phyloP scores from a whole-genome alignment of 1,140 invertebrate genomes.

The Drosophila pseudoananassae region DNA sequence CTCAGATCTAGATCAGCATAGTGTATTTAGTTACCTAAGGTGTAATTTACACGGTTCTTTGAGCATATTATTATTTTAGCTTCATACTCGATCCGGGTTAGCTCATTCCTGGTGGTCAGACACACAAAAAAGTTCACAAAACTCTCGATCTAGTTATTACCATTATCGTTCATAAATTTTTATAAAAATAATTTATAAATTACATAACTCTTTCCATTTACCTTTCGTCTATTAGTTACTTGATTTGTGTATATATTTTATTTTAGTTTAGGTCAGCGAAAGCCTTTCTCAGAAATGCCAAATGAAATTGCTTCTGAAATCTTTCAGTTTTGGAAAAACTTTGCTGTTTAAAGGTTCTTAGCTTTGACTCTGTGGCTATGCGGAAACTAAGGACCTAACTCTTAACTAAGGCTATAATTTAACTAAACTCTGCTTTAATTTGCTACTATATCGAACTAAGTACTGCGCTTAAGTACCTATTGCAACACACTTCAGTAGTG shows the following conservation, averaged over 20 bases:
- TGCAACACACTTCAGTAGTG: conserved; percentile 22
- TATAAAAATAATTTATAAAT: conserved; percentile 81
- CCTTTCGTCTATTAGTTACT: conserved; percentile 29
- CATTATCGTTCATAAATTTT: conserved; percentile 69
- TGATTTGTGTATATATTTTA: conserved; percentile 43
- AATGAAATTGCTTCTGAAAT: neutral
- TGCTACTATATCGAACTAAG: conserved; percentile 47
- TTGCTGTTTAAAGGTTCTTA: conserved; percentile 1
- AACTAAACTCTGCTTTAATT: conserved; percentile 36
- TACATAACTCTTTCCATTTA: conserved; percentile 71
- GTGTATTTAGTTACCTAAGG: conserved; percentile 14
- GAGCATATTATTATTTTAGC: conserved; percentile 20
- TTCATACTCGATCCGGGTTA: conserved; percentile 18
- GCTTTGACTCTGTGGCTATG: conserved; percentile 43
- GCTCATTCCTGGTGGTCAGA: conserved; percentile 28
- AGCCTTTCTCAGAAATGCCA: conserved; percentile 7
- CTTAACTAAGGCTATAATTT: conserved; percentile 45
- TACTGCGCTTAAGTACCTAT: conserved; percentile 41
- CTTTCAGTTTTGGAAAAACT: conserved; percentile 21
- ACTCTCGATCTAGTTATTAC: conserved; percentile 12
- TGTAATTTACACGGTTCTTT: conserved; percentile 27
- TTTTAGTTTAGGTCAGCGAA: conserved; percentile 30
- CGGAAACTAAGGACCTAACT: conserved; percentile 19
- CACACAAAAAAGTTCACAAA: conserved; percentile 10
- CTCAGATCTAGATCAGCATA: conserved; percentile 35